Percentiles rank a stretch among this genome's conserved stretches.
Evolutionary conservation across 2,113 vertebrate species (phyloP).

Genomic region (Illadopsis cleaveri): DNA sequence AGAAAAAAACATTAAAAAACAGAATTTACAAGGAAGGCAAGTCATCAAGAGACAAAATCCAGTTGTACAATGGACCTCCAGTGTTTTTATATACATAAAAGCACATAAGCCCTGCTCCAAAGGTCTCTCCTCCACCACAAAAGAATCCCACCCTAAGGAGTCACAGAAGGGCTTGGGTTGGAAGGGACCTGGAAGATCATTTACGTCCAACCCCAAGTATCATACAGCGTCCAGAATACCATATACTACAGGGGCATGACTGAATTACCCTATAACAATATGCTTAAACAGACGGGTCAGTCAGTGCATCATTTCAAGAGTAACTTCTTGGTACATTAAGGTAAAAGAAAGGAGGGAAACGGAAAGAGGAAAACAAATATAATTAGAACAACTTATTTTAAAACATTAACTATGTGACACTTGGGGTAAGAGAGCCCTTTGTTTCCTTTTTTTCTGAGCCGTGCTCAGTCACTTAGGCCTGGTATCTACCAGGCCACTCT

Average conservation of each 20-base stretch:
- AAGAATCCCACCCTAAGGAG: neutral
- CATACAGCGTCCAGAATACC: neutral
- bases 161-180: neutral
- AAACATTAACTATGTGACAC: neutral
- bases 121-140: neutral
- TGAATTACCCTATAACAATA: neutral
- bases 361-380: neutral
- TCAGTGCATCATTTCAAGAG: neutral
- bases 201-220: neutral
- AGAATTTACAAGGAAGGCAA: neutral
- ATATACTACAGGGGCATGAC: neutral
- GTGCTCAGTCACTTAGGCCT: neutral
- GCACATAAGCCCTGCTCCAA: rapidly evolving
- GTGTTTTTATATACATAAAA: neutral
- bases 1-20: neutral
- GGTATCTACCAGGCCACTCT: neutral
- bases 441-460: neutral
- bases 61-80: neutral
- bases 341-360: neutral
- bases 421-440: neutral
- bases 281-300: neutral
- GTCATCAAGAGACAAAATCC: neutral
- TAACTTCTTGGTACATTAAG: neutral
- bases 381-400: neutral
- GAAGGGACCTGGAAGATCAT: neutral